Conservation (phyloP, 2,113 vertebrate genomes). For the Psittacus erithacus region DNA sequence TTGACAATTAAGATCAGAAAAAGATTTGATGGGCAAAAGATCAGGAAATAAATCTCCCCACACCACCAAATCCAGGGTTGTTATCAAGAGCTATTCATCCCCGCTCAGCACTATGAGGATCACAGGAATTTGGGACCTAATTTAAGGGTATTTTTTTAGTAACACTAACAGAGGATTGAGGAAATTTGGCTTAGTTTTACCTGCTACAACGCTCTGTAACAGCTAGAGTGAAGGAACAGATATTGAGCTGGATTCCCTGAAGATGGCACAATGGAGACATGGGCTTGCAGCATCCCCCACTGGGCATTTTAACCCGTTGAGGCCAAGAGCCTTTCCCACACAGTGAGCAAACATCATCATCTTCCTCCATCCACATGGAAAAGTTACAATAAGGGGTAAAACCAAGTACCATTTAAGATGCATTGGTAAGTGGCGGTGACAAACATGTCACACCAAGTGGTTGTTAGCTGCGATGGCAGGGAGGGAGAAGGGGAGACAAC, state of each 20-base stretch:
- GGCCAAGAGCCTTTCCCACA: neutral
- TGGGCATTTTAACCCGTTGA: neutral
- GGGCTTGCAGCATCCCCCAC: neutral
- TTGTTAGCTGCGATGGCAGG: neutral
- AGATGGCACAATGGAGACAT: neutral
- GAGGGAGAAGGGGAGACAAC: neutral
- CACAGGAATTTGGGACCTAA: conserved; percentile 60
- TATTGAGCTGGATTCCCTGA: neutral
- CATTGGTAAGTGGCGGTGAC: neutral
- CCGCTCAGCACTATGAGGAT: neutral
- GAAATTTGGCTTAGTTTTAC: conserved; percentile 23
- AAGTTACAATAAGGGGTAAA: neutral
- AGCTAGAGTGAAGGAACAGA: neutral
- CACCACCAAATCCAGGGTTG: conserved; percentile 32
- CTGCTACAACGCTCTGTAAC: neutral
- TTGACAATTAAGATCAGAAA: conserved; percentile 63
- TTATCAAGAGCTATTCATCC: conserved; percentile 45
- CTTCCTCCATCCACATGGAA: neutral
- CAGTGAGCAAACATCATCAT: neutral
- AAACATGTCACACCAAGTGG: neutral
- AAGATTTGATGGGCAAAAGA: conserved; percentile 18
- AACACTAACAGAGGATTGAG: conserved; percentile 18
- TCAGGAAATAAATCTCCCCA: conserved; percentile 57
- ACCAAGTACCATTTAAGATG: neutral
- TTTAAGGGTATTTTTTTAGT: conserved; percentile 28